phyloP scores from a whole-genome alignment of 2,797 vertebrate genomes.

The Myoxocephalus aenaeus region DNA sequence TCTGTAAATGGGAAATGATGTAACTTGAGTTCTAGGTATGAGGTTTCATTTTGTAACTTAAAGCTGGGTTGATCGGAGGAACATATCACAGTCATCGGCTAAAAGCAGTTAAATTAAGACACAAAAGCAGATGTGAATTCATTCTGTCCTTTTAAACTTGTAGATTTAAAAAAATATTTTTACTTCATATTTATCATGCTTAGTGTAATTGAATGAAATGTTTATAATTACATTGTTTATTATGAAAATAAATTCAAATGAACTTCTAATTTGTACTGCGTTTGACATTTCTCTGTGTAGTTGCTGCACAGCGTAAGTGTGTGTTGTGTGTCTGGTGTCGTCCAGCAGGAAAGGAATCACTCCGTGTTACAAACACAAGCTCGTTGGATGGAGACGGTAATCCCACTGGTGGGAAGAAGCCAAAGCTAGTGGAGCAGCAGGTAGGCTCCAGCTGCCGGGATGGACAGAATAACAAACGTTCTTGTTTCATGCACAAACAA shows the following conservation, averaged over 20 bases:
- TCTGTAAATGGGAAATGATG: constrained; percentile 88
- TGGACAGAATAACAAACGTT: too few species aligned
- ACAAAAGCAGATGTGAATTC: constrained; percentile 85
- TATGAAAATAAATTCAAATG: constrained; percentile 97
- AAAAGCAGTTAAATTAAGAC: constrained; percentile 75
- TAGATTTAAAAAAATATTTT: constrained; percentile 98
- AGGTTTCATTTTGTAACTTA: constrained; percentile 90
- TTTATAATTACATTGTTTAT: constrained; percentile 99
- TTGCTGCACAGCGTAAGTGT: neutral
- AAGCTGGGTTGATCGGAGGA: constrained; percentile 84
- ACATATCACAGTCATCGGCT: constrained; percentile 87
- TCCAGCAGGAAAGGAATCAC: neutral
- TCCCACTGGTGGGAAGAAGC: neutral
- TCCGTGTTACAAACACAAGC: neutral
- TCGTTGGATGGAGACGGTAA: neutral
- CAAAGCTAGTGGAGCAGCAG: neutral
- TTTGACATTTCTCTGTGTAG: neutral
- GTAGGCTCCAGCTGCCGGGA: too few species aligned
- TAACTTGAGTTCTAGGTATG: constrained; percentile 82
- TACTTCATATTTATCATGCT: constrained; percentile 98
- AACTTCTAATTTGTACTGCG: constrained; percentile 66
- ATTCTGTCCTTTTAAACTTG: constrained; percentile 92
- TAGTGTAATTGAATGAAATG: constrained; percentile 98
- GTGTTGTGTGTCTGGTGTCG: neutral
- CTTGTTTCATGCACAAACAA: neutral